These are phyloP conservation scores for Leucophora obtusa DNA, from an alignment of 2,888 invertebrate species.

Conservation along the genomic window DNA sequence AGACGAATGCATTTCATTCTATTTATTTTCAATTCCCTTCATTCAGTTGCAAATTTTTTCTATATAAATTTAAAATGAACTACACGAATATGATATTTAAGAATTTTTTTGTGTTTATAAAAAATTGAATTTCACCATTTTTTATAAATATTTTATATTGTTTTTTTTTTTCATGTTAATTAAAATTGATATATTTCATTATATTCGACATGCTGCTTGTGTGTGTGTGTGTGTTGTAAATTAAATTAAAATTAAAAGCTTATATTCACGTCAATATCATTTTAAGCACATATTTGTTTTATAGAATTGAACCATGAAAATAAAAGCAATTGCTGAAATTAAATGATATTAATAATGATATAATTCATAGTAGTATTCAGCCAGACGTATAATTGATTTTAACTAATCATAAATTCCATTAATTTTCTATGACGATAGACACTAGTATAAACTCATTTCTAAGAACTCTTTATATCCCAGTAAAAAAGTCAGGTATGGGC, in stretches of 20 bases:
- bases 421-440: no score
- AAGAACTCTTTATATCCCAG: no score
- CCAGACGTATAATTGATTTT: no score
- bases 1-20: conserved; percentile 16
- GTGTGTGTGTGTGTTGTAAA: neutral
- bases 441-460: no score
- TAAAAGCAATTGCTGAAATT: no score
- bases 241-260: conserved; percentile 17
- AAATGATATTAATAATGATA: no score
- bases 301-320: no score
- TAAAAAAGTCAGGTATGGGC: no score
- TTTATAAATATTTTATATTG: neutral
- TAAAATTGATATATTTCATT: conserved; percentile 35
- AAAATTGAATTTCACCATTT: neutral
- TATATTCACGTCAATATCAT: neutral
- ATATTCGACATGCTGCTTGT: neutral
- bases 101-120: neutral
- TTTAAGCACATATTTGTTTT: no score
- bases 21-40: neutral
- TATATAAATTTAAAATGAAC: neutral
- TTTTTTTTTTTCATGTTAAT: conserved; percentile 12
- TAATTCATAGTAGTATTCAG: no score
- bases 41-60: neutral
- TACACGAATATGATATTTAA: neutral
- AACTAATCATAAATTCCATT: no score